Base-by-base conservation (phyloP, 2,888 invertebrate species). In the Hirudinaria manillensis region DNA sequence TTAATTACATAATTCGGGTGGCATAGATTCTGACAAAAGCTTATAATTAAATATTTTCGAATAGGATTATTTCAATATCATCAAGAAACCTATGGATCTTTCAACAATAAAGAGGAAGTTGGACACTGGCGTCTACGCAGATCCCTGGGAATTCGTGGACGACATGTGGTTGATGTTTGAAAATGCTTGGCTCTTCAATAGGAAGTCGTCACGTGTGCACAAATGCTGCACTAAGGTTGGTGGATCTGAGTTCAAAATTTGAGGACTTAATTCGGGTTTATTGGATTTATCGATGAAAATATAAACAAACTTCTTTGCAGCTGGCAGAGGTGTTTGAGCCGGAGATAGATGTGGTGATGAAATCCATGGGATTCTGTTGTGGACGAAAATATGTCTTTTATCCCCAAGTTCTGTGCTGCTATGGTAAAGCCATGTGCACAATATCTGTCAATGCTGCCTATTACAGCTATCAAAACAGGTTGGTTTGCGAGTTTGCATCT, bases 161-260 rank as follows among this genome's bases (percentile, higher is more conserved):
- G 99, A 99, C 85, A 94, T 99, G 0, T 99, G 97, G 97, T 89
- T 98, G 79, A 99, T 99, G 99, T 98, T 99, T 84, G 97, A 99
- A 83, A 99, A 99, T 86, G 99, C 99, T 10, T 99, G 99, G 99
- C 88, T 98, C 16, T 99, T 99, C 86, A 99, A 99, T 87, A 90
- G 94, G 78, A 99, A 99, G 87, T 95, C 96, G 67, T 97, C 98
- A 13, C 89, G 93, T 81, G 99, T 99, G 74, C 99, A 99, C 87
- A 91, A 94, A 88, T 96, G 93, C 86, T 96, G 97, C 87, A 94
- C 96, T 80, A 99, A 97, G 92, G 97, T 98, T 86, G 70, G 76
- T 70, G 10, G 61, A 29, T 61, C n/a, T 61, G 29, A 29, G 24
- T 61, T 61, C 3, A 45, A 27, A 61, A 61, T 61, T 61, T 16